Evolutionary conservation across 2,888 invertebrate genomes (phyloP), one percentile per base, ranked within the genome.

Genomic region (Hirtodrosophila cameraria): DNA sequence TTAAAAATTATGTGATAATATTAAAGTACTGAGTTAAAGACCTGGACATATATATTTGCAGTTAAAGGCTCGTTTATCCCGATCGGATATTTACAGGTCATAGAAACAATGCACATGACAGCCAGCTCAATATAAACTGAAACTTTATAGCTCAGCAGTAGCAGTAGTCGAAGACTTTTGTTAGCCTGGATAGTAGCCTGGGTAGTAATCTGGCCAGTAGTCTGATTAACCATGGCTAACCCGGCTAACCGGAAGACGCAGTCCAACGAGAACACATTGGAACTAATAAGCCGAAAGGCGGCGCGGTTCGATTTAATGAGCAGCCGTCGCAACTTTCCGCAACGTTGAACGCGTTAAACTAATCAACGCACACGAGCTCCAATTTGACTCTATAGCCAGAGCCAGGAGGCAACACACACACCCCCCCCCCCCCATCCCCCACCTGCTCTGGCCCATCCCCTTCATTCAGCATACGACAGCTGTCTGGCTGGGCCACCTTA

Each of bases 341-440:
- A 68, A 84, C 84, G 81, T 84, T 81, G 73, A 61, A 31, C 69
- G 81, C 84, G 79, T 84, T 81, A 79, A 83, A 79, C 81, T 82
- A 82, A 82, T 82, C 85, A 82, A 82, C 71, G 74, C 63, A 65
- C 63, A 65, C 55, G 25, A 57, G 62, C 53, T 70, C 63, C 67
- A 70, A 70, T 52, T 70, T 71, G n/a, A n/a, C 70, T 52, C 46
- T 28, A 48, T 15, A 13, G 57, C 20, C 49, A 23, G n/a, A n/a
- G 11, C 9, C 12, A 18, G 16, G 7, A 30, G 20, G 4, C 12
- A n/a, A 3, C 27, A 2, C n/a, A 15, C 13, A 42, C 15, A 9
- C 8, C 25, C 6, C 11, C 25, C 5, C 0, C 9, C 23, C 6
- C 28, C 1, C 16, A 1, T 1, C 12, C 43, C 1, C 31, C 3